phyloP scores from a whole-genome alignment of 2,888 invertebrate species.

The Drosophila paramelanica region DNA sequence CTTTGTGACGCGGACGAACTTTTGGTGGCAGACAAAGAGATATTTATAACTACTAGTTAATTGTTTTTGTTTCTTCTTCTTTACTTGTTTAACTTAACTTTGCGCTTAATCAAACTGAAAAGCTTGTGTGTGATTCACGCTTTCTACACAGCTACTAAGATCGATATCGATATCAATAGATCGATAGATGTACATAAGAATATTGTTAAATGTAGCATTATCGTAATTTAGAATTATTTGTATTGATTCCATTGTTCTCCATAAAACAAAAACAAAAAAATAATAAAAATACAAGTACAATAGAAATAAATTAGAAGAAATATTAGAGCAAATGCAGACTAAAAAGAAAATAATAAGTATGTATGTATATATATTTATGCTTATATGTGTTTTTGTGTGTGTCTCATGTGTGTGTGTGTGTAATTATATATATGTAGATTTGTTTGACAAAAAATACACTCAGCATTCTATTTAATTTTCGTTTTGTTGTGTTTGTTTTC shows the following conservation, averaged over 20 bases:
- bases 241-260: constrained; percentile 6
- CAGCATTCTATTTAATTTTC: constrained; percentile 46
- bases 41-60: constrained; percentile 11
- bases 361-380: constrained; percentile 42
- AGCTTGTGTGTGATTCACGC: constrained; percentile 24
- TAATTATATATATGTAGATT: constrained; percentile 62
- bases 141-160: constrained; percentile 12
- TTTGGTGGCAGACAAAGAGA: constrained; percentile 9
- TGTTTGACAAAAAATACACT: constrained; percentile 78
- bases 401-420: constrained; percentile 28
- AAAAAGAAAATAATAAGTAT: constrained; percentile 40
- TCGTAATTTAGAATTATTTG: constrained; percentile 55
- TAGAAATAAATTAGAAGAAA: constrained; percentile 13
- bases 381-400: constrained; percentile 26
- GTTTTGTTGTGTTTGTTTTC: constrained; percentile 30
- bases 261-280: constrained; percentile 33
- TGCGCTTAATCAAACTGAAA: constrained; percentile 50
- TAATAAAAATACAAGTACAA: constrained; percentile 21
- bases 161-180: constrained; percentile 22
- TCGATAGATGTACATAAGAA: constrained; percentile 35
- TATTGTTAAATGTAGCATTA: constrained; percentile 56
- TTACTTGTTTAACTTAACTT: constrained; percentile 54
- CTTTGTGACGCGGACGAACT: constrained; percentile 21
- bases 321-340: constrained; percentile 47
- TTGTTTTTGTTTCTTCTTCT: constrained; percentile 8